Evolutionary conservation across 2,797 vertebrate genomes (phyloP), one percentile per base, ranked within the genome.

Genomic region (Pseudochirops corinnae): DNA sequence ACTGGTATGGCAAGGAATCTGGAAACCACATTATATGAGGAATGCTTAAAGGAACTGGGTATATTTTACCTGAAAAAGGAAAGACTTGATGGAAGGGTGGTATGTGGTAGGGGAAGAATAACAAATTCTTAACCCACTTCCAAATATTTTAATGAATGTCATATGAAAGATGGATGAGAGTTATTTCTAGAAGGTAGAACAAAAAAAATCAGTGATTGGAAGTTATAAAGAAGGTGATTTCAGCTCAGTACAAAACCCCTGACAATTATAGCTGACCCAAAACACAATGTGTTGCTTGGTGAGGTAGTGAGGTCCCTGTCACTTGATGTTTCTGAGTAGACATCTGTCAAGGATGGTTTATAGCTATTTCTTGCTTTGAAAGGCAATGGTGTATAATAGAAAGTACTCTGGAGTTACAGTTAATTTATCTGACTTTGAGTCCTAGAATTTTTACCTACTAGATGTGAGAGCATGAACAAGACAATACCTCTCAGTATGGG

Each of bases 131-230:
- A 67, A 82, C 67, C n/a, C 67, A 82, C 18, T 82, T 46, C n/a
- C 67, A 82, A 82, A 82, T 82, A 82, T 82, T 82, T 82, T 82
- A 82, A 82, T 82, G n/a, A 82, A 82, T 82, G 6, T 82, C n/a
- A 46, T 82, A 39, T 82, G 67, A 82, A 21, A 82, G n/a, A 82
- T 82, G 67, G n/a, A 24, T 24, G n/a, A 39, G 18, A 82, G n/a
- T 82, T 82, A 82, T 82, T 82, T 82, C n/a, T 39, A 82, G 67
- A 46, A 82, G 24, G 67, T 3, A 82, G 67, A 82, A 39, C n/a
- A 39, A 74, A 46, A 82, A 82, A 82, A 82, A 82, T 18, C 62
- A 16, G 14, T 67, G 33, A 1, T 67, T 67, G 16, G 33, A n/a
- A 67, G 33, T 18, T 67, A 82, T 39, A 82, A 46, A n/a, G n/a